These are phyloP conservation scores for Oryzias dopingdopingensis DNA, from an alignment of 2,797 vertebrate species.

Conservation along the genomic window DNA sequence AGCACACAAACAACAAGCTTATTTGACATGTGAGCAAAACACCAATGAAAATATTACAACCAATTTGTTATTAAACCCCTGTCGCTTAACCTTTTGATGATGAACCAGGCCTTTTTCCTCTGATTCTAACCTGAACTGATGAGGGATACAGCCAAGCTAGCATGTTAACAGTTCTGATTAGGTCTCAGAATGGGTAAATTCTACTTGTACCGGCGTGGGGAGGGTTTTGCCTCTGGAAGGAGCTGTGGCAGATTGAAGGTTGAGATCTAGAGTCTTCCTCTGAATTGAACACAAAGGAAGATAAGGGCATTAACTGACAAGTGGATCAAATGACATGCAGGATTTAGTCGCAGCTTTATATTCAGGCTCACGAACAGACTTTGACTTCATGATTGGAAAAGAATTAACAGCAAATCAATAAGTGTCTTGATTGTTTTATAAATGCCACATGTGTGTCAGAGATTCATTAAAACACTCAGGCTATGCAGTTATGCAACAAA, in stretches of 20 bases:
- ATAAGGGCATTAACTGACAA: constrained; percentile 30
- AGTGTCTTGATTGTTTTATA: background rate
- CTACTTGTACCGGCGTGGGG: constrained; percentile 88
- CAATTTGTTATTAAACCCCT: too few species aligned
- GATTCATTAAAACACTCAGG: background rate
- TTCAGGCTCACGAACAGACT: constrained; percentile 5
- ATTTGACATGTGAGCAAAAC: too few species aligned
- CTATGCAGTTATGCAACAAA: background rate
- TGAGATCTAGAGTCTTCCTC: constrained; percentile 95
- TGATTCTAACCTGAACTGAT: too few species aligned
- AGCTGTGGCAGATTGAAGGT: constrained; percentile 84
- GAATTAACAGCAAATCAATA: background rate
- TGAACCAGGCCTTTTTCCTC: too few species aligned
- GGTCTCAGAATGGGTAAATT: constrained; percentile 72
- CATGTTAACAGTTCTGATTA: constrained; percentile 55
- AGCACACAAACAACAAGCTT: too few species aligned
- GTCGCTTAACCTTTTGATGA: too few species aligned
- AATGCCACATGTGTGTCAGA: background rate
- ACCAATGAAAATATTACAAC: too few species aligned
- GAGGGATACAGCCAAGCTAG: constrained; percentile 15
- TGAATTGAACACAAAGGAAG: constrained; percentile 78
- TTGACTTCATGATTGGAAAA: background rate
- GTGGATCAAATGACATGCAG: constrained; percentile 58
- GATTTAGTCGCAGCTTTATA: constrained; percentile 26
- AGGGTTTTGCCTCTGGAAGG: constrained; percentile 96